These are phyloP conservation scores for Theonella swinhoei DNA, from an alignment of 37 sponge, comb jelly and placozoan genomes.

Conservation along the genomic window DNA sequence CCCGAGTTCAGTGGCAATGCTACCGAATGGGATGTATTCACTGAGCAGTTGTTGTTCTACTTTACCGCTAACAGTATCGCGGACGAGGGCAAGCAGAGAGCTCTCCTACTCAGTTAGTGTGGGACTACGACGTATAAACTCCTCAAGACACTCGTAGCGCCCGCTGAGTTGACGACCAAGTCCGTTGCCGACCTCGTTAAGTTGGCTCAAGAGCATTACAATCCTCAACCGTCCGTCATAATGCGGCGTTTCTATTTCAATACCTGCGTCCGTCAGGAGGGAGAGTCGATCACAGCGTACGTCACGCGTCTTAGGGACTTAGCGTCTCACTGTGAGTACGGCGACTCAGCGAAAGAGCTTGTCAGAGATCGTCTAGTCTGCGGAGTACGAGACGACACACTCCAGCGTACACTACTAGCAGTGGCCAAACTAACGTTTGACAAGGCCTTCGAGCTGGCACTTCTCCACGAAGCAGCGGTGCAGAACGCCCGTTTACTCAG, in stretches of 20 bases:
- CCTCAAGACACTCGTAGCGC: not conserved
- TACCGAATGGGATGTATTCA: constrained; percentile 22
- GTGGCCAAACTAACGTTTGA: constrained; percentile 18
- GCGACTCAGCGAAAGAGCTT: constrained; percentile 11
- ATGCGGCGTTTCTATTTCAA: constrained; percentile 40
- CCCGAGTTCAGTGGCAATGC: too few species aligned
- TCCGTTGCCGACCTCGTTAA: constrained; percentile 1
- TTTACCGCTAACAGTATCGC: constrained; percentile 7
- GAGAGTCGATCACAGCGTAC: constrained; percentile 20
- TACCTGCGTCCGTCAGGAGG: not conserved
- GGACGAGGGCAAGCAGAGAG: constrained; percentile 9
- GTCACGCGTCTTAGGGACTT: constrained; percentile 11
- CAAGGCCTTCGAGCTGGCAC: constrained; percentile 4
- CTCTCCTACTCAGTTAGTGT: constrained; percentile 24
- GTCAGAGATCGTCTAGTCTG: constrained; percentile 30
- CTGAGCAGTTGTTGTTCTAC: constrained; percentile 15
- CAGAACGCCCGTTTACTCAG: not conserved
- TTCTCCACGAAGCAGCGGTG: constrained; percentile 8
- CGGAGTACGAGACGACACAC: constrained; percentile 2
- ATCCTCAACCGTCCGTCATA: constrained; percentile 12
- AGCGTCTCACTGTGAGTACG: constrained; percentile 19
- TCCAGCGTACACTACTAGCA: constrained; percentile 13
- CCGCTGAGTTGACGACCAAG: not conserved
- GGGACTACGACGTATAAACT: constrained; percentile 19
- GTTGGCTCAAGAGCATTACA: constrained; percentile 4